phyloP scores from a whole-genome alignment of 1,140 invertebrate species.

The Drosophila leontia region DNA sequence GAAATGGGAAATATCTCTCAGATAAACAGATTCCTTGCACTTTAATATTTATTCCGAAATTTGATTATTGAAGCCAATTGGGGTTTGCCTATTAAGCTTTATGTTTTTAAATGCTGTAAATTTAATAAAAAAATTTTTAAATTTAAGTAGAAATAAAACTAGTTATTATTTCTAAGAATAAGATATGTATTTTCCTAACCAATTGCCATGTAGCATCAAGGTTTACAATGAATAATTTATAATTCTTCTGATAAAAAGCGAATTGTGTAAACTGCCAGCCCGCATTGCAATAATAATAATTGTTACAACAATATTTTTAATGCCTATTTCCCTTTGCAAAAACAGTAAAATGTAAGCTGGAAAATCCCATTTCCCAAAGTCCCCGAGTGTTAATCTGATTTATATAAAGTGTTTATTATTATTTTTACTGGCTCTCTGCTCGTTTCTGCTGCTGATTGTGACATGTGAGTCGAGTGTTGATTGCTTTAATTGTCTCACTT shows the following conservation, averaged over 20 bases:
- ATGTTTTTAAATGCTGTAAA: background rate
- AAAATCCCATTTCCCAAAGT: background rate
- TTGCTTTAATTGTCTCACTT: conserved; percentile 63
- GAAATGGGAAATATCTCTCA: conserved; percentile 11
- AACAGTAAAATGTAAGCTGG: background rate
- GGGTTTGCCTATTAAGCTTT: background rate
- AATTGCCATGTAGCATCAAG: too few species aligned
- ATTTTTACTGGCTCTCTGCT: conserved; percentile 19
- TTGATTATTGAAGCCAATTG: conserved; percentile 16
- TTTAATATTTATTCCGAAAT: conserved; percentile 21
- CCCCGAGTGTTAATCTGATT: conserved; percentile 46
- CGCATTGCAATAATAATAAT: background rate
- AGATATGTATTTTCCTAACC: too few species aligned
- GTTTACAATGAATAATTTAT: background rate
- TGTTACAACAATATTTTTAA: conserved; percentile 3
- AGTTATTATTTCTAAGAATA: background rate
- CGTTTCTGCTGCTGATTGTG: conserved; percentile 27
- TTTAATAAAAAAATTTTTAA: background rate
- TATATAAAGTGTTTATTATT: conserved; percentile 53
- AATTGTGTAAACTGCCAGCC: background rate
- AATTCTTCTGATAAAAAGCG: background rate
- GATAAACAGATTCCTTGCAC: conserved; percentile 43
- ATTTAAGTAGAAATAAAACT: background rate
- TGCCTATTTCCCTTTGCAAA: background rate
- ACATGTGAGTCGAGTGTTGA: conserved; percentile 51